Base-by-base conservation (phyloP, 2,113 vertebrate species). In the Sinocyclocheilus grahami region DNA sequence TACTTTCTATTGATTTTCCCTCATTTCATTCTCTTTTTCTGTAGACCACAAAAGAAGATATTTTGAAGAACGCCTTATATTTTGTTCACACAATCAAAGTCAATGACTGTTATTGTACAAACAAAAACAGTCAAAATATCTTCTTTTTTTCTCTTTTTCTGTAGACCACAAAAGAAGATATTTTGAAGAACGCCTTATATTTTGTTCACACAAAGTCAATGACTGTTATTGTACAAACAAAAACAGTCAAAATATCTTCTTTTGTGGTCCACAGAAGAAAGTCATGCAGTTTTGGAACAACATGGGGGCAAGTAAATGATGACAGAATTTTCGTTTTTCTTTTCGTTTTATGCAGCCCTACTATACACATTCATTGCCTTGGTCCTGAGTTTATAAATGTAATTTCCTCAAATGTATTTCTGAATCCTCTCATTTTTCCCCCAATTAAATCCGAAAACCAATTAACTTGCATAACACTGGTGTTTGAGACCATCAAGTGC, bases 1-100 rank as follows among this genome's bases (percentile, higher is more conserved):
- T 16, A 72, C 30, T 60, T 69, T 62, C 30, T 80, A 67, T 85
- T 71, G 86, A 84, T 71, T 77, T 71, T 62, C n/a, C 30, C 37
- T 80, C n/a, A 46, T 79, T 86, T 86, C 84, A 81, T 72, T 81
- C 84, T 71, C 48, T 63, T 75, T 13, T 76, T 76, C 22, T 48
- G n/a, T 76, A 12, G 3, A 48, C 7, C 46, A 76, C 72, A 76
- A 22, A n/a, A 72, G 20, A 75, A 13, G 4, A 13, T 13, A 75
- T 76, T 76, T 46, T 7, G 2, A 75, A 24, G 5, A 75, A 48
- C 3, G 12, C n/a, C 7, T 67, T 30, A 67, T 67, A 30, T 76
- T 48, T 76, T 14, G 39, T 76, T 46, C 22, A 42, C 37, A 22
- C 18, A 72, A 22, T 48, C 22, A 48, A 20, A 12, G 0, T 13